phyloP scores from a whole-genome alignment of 2,113 vertebrate genomes.

The Scomber scombrus region DNA sequence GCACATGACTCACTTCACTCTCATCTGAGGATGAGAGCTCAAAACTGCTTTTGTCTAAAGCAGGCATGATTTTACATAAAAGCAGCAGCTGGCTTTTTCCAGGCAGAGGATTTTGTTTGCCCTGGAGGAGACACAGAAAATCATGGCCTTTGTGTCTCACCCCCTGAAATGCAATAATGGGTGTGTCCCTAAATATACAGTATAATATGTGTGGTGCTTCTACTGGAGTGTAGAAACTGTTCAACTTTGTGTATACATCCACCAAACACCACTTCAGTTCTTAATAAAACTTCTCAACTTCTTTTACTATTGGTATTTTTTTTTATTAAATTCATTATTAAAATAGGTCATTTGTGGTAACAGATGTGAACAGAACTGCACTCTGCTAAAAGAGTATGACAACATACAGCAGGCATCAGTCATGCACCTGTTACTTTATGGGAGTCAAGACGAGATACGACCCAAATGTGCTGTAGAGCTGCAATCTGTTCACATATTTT shows the following conservation, averaged over 20 bases:
- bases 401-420: not conserved
- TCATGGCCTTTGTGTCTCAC: too few species aligned
- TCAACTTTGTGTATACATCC: not conserved
- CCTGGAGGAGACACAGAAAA: not conserved
- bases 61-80: conserved; percentile 39
- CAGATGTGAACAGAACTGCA: not conserved
- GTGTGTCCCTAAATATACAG: not conserved
- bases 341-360: too few species aligned
- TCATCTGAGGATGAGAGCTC: conserved; percentile 30
- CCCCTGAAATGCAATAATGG: not conserved
- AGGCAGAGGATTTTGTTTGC: conserved; percentile 25
- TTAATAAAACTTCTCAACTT: too few species aligned
- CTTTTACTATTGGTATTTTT: too few species aligned
- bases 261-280: conserved; percentile 9
- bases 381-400: not conserved
- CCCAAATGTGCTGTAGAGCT: not conserved
- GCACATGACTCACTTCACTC: not conserved
- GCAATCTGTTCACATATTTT: not conserved
- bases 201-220: not conserved
- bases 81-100: conserved; percentile 22
- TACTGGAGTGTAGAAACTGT: not conserved
- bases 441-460: not conserved
- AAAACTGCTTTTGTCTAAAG: conserved; percentile 23
- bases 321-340: too few species aligned
- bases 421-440: not conserved